Percentiles rank a stretch among this genome's conserved stretches.
These are phyloP conservation scores for Orthonychiurus folsomi DNA, from an alignment of 2,888 invertebrate species.

Conservation along the genomic window DNA sequence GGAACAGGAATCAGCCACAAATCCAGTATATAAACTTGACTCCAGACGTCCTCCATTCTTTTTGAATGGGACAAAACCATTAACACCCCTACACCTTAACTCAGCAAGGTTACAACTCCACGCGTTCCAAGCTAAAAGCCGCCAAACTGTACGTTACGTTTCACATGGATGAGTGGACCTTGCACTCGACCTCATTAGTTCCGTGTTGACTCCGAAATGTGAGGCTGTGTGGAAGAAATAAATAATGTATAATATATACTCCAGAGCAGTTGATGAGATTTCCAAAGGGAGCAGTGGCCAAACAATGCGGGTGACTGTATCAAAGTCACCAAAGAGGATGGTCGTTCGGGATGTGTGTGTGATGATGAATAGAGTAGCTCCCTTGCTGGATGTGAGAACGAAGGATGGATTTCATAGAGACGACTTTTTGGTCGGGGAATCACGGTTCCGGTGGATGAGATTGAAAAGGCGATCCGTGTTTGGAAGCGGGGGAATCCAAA, in stretches of 20 bases:
- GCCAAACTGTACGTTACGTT: too few relatives aligned
- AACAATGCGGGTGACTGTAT: neutral
- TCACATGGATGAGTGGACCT: too few relatives aligned
- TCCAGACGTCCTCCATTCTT: too few relatives aligned
- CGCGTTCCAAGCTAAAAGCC: too few relatives aligned
- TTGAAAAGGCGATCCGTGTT: constrained; percentile 20
- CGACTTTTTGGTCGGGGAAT: too few relatives aligned
- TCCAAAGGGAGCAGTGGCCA: neutral
- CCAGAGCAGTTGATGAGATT: neutral
- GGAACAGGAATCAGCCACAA: too few relatives aligned
- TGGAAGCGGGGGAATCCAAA: too few relatives aligned
- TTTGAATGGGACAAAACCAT: too few relatives aligned
- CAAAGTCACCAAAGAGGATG: neutral
- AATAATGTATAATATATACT: neutral
- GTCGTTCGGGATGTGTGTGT: neutral
- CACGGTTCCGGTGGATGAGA: constrained; percentile 24
- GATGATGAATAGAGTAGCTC: neutral
- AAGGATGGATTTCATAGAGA: constrained; percentile 3
- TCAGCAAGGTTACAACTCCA: too few relatives aligned
- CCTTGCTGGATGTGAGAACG: neutral
- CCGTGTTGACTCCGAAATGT: neutral
- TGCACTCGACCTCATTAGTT: neutral
- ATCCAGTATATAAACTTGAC: too few relatives aligned
- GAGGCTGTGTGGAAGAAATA: neutral
- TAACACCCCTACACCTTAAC: too few relatives aligned